Conservation (phyloP, 2,888 invertebrate genomes). For the Choreutis nemorana region DNA sequence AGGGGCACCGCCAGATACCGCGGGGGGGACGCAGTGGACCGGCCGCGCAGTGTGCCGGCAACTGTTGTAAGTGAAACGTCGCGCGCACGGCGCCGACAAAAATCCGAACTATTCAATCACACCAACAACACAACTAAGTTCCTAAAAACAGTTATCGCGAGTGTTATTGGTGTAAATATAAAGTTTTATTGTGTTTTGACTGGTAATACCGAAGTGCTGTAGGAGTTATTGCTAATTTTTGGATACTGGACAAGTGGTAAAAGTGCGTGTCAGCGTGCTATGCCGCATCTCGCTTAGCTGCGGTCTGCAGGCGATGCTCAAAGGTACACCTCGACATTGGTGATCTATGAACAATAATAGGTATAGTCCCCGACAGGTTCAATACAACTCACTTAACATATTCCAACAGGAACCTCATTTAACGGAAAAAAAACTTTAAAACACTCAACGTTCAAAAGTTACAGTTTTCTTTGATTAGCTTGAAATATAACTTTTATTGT, state of each 20-base stretch:
- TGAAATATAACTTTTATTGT: too few relatives aligned
- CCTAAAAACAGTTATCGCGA: conserved; percentile 54
- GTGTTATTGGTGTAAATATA: conserved; percentile 47
- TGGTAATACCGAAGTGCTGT: conserved; percentile 42
- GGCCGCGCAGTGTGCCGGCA: conserved; percentile 63
- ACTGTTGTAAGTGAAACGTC: conserved; percentile 54
- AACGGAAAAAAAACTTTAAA: too few relatives aligned
- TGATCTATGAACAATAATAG: background rate
- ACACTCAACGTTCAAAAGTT: too few relatives aligned
- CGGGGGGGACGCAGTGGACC: conserved; percentile 30
- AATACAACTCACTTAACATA: too few relatives aligned
- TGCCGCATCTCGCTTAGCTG: conserved; percentile 57
- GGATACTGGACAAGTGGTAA: conserved; percentile 60
- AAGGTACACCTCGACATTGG: conserved; percentile 25
- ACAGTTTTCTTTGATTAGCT: too few relatives aligned
- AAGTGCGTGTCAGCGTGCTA: conserved; percentile 60
- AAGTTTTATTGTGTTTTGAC: conserved; percentile 55
- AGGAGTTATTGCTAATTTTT: conserved; percentile 36
- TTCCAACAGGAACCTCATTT: too few relatives aligned
- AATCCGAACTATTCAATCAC: conserved; percentile 35
- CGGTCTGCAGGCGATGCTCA: conserved; percentile 64
- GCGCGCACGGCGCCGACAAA: conserved; percentile 41
- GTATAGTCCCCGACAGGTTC: too few relatives aligned
- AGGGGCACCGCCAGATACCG: conserved; percentile 16
- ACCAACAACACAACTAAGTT: conserved; percentile 54